phyloP scores from a whole-genome alignment of 1,140 invertebrate genomes.

The Papilio polytes region DNA sequence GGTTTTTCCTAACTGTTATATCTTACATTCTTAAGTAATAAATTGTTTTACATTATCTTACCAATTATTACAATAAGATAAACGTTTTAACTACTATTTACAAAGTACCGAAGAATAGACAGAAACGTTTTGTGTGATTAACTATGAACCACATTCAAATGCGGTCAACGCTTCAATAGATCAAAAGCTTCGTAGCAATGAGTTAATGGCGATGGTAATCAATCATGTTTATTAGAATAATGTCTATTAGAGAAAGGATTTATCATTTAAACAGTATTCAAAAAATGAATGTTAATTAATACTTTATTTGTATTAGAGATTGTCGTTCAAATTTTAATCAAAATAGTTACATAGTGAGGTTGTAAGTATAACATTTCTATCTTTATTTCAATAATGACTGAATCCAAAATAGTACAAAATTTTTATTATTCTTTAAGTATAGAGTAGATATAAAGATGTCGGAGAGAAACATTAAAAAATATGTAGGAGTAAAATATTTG shows the following conservation, averaged over 20 bases:
- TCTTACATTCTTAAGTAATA: neutral
- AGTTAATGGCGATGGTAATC: neutral
- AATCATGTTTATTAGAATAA: conserved; percentile 1
- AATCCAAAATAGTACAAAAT: neutral
- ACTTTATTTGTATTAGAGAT: neutral
- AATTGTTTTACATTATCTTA: neutral
- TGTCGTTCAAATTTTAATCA: neutral
- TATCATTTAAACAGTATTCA: conserved; percentile 30
- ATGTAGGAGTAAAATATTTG: conserved; percentile 44
- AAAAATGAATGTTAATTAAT: neutral
- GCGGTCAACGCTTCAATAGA: conserved; percentile 12
- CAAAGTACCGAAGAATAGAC: neutral
- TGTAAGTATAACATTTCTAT: neutral
- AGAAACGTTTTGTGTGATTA: conserved; percentile 4
- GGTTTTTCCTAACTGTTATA: no score
- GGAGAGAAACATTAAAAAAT: conserved; percentile 33
- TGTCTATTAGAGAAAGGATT: neutral
- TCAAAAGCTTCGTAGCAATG: conserved; percentile 1
- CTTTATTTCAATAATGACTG: neutral
- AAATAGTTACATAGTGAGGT: neutral
- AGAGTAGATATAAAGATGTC: conserved; percentile 27
- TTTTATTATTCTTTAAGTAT: conserved; percentile 1
- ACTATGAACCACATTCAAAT: neutral
- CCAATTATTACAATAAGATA: neutral
- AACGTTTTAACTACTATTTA: neutral